Evolutionary conservation across 2,113 vertebrate genomes (phyloP), one percentile per base, ranked within the genome.

Genomic region (Sebastes schlegelii): DNA sequence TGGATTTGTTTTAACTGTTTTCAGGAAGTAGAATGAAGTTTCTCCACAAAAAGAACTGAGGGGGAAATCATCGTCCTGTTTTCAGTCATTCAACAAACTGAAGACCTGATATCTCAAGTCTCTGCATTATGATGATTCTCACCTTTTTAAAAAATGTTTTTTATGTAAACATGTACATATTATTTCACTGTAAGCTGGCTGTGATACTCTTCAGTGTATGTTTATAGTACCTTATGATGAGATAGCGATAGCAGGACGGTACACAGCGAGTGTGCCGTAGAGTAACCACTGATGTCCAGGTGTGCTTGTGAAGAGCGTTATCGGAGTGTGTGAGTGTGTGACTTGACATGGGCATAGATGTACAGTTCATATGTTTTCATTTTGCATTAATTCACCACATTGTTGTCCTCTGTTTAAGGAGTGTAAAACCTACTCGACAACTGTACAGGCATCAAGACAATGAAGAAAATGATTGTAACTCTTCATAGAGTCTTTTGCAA

Each of bases 21-120:
- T n/a, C 88, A 99, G 98, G 98, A 89, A 99, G 96, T 94, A 99
- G 99, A 96, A 99, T 99, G 98, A 99, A 98, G 94, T 99, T 99
- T 90, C 98, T 99, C 77, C 98, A 99, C 94, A 99, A 99, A 96
- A 99, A 99, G 96, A 99, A 96, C 95, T 99, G 94, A 96, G 66
- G 57, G 34, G 57, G 71, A 73, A 26, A 42, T 12, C 62, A 6
- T 61, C 17, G 57, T 87, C 86, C 57, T 88, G 86, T 87, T 87
- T 83, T 78, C 61, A 45, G 67, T 68, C 57, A 3, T 5, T 14
- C 58, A 64, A 42, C 77, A 80, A 82, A 63, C 66, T 75, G 73
- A 91, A 76, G 81, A 77, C 48, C 73, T 34, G 78, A 86, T 42
- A 74, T 78, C 82, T 76, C 84, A 55, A 73, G 64, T 72, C 66